A percentile compares a stretch with the other conserved stretches of the same genome.
phyloP scores from a whole-genome alignment of 2,113 vertebrate genomes.

The Platysternon megacephalum region DNA sequence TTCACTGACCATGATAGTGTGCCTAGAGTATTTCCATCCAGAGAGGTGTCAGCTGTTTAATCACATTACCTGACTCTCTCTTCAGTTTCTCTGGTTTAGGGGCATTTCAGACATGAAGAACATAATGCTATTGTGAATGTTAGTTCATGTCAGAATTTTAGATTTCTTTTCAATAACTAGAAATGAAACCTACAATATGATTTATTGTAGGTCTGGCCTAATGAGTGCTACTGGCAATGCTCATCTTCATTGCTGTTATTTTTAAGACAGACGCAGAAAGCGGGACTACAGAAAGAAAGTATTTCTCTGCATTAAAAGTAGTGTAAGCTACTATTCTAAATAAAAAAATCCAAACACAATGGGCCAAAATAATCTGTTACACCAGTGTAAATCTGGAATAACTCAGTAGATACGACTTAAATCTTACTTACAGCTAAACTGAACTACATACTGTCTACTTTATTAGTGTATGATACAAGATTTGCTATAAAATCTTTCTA shows the following conservation, averaged over 20 bases:
- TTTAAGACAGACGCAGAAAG: constrained; percentile 51
- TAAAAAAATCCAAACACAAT: background rate
- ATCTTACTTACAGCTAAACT: background rate
- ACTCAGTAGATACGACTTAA: background rate
- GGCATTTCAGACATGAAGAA: constrained; percentile 41
- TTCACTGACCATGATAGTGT: background rate
- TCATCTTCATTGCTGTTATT: constrained; percentile 48
- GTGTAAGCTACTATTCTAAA: background rate
- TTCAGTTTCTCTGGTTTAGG: background rate
- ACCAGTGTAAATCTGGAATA: background rate
- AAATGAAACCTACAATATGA: constrained; percentile 29
- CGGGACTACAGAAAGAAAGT: background rate
- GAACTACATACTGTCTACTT: background rate
- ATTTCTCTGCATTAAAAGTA: constrained; percentile 19
- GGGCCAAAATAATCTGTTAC: background rate
- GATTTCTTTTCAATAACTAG: constrained; percentile 52
- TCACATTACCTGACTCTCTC: background rate
- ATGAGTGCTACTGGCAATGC: constrained; percentile 50
- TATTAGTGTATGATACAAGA: background rate
- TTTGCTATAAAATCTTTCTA: constrained; percentile 15
- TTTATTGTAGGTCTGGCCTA: constrained; percentile 36
- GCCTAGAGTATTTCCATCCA: rapidly evolving
- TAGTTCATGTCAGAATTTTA: constrained; percentile 63
- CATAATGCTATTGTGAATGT: constrained; percentile 22
- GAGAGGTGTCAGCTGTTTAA: background rate